Base-by-base conservation (phyloP, 2,797 vertebrate genomes). In the Falco rusticolus region DNA sequence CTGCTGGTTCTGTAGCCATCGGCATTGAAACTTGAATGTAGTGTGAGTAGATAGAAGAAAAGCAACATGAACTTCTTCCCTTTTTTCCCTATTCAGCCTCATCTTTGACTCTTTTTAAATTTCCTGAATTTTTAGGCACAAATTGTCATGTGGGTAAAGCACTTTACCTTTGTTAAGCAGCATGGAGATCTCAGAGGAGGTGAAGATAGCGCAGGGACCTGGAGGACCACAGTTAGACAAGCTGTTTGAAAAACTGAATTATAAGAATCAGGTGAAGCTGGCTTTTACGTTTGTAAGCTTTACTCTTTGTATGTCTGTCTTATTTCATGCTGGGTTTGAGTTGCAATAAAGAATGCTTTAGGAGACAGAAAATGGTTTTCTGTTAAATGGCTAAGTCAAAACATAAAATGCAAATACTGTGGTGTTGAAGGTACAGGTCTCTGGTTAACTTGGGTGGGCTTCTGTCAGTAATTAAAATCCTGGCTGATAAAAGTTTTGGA, bases 401-500 rank as follows among this genome's bases (percentile, higher is more conserved):
- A 34, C 6, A 45, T 25, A 41, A 89, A 87, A 53, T 66, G 20
- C 4, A 34, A 89, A 56, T 37, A 26, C 11, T 34, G 29, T 13
- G 11, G 7, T 65, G 21, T 66, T 71, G 81, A 84, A 88, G 26
- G 13, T 45, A 50, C 6, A 41, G 8, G 11, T 81, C 24, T 51
- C 47, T 89, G 13, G 1, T 75, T 92, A 81, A 88, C 53, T 82
- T 72, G 37, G 4, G 2, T 50, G 25, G 53, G 66, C 48, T 79
- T 69, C 28, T 1, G 13, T 50, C 64, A 64, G 39, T 92, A 87
- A 64, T 76, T 79, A 87, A 76, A 87, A 84, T 63, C 21, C 39
- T 77, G 28, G 5, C 45, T 92, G n/a, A 53, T 22, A 72, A 83
- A 94, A 94, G 61, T 96, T 96, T 90, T 86, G 43, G 64, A 60